Evolutionary conservation across 2,888 invertebrate genomes (phyloP).

Genomic region (Cotesia congregata): DNA sequence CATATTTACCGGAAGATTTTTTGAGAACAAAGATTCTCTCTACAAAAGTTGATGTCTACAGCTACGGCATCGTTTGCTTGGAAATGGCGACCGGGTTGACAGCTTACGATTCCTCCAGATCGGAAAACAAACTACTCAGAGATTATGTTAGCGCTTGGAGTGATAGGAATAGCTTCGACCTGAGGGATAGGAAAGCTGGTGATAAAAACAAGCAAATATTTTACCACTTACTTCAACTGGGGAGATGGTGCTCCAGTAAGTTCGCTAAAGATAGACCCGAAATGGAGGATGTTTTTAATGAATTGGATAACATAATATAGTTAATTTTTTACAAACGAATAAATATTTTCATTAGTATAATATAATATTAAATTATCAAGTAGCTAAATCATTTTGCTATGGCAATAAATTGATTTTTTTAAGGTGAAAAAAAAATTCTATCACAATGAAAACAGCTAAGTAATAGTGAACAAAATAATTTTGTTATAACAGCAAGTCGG

Average conservation of each 20-base stretch:
- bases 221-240: constrained; percentile 76
- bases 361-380: no score
- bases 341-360: no score
- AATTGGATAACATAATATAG: constrained; percentile 58
- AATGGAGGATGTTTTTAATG: constrained; percentile 79
- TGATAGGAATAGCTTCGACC: constrained; percentile 64
- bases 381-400: no score
- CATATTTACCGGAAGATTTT: constrained; percentile 94
- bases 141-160: constrained; percentile 73
- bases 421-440: no score
- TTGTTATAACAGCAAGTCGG: no score
- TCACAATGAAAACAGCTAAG: no score
- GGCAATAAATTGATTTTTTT: no score
- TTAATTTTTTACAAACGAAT: no score
- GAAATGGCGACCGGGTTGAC: constrained; percentile 85
- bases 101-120: constrained; percentile 76
- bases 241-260: constrained; percentile 78
- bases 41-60: constrained; percentile 93
- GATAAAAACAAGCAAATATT: constrained; percentile 73
- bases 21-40: constrained; percentile 83
- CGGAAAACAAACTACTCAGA: constrained; percentile 73
- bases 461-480: no score
- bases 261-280: constrained; percentile 79
- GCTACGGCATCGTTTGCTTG: constrained; percentile 90
- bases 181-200: constrained; percentile 72